Percentiles rank a stretch among this genome's conserved stretches.
Conservation (phyloP, 2,797 vertebrate genomes). For the Rhyacichthys aspro region DNA sequence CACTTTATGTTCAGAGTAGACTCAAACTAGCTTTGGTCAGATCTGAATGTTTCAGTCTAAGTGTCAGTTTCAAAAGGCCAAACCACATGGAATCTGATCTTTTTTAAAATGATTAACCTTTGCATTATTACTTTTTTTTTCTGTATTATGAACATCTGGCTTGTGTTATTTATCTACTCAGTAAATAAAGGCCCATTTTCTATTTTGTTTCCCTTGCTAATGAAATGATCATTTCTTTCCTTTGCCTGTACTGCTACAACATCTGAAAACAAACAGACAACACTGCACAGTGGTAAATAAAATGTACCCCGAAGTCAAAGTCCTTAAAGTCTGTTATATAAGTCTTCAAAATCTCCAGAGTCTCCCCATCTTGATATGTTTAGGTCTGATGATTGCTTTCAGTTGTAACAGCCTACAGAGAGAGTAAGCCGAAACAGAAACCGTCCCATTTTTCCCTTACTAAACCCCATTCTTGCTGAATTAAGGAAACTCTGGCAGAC, state of each 20-base stretch:
- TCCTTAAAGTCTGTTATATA: conserved; percentile 60
- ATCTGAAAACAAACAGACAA: conserved; percentile 44
- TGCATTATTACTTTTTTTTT: no score
- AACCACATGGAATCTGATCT: no score
- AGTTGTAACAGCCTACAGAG: conserved; percentile 43
- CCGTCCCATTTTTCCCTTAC: conserved; percentile 46
- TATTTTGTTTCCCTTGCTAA: conserved; percentile 17
- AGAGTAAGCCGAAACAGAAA: conserved; percentile 50
- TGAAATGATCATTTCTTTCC: conserved; percentile 33
- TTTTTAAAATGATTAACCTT: no score
- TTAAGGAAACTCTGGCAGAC: conserved; percentile 54
- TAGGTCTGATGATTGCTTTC: conserved; percentile 69
- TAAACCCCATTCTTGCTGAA: conserved; percentile 51
- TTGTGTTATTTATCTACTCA: conserved; percentile 27
- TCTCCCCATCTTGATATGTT: conserved; percentile 58
- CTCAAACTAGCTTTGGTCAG: no score
- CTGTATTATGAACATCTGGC: not conserved
- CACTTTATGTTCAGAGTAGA: no score
- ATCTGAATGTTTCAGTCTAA: no score
- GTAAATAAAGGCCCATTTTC: conserved; percentile 27
- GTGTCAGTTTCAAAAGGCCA: no score
- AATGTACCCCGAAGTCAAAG: conserved; percentile 48
- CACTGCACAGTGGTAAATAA: conserved; percentile 48
- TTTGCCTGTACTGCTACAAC: not conserved
- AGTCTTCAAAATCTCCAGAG: conserved; percentile 48